Evolutionary conservation across 2,888 invertebrate species (phyloP), one percentile per base, ranked within the genome.

Genomic region (Oxystoma pomonae): DNA sequence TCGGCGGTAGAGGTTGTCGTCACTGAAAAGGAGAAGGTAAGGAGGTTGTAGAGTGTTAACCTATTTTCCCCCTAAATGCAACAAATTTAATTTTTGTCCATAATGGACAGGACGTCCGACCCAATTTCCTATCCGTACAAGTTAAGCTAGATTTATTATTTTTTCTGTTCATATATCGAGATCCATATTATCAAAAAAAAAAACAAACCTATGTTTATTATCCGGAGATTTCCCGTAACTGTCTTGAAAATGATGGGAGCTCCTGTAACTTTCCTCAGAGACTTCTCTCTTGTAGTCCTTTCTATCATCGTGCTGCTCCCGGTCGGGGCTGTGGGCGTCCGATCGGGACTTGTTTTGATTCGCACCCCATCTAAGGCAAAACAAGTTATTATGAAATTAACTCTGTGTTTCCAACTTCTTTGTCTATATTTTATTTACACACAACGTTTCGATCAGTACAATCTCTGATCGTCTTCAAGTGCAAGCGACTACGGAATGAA

Each of bases 171-270:
- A 74, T 58, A 74, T 74, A 50, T 75, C 74, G n/a, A 75, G 75
- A n/a, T 75, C 75, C 57, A 72, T 73, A 57, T 73, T 65, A 35
- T 58, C 61, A 50, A 68, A 74, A 68, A 76, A 75, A 68, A n/a
- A n/a, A n/a, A 76, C 78, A 55, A 82, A 81, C 59, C 78, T 79
- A 67, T 81, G 81, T 67, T 74, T 71, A 64, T 69, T 72, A 53
- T 79, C 75, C 3, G 69, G 65, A 17, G 69, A 70, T 66, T 73
- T 65, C 52, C 19, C 62, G 20, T 56, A 58, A 53, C 12, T 61
- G 51, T 59, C 60, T 7, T 57, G 62, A 57, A 56, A 62, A 55
- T 66, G 66, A 50, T 64, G 67, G 1, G 67, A 67, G 63, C 73
- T 72, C 20, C 77, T 67, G 58, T 74, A 75, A 56, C 72, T 73